Evolutionary conservation across 2,888 invertebrate genomes (phyloP).

Genomic region (Lasioglossum zephyrum): DNA sequence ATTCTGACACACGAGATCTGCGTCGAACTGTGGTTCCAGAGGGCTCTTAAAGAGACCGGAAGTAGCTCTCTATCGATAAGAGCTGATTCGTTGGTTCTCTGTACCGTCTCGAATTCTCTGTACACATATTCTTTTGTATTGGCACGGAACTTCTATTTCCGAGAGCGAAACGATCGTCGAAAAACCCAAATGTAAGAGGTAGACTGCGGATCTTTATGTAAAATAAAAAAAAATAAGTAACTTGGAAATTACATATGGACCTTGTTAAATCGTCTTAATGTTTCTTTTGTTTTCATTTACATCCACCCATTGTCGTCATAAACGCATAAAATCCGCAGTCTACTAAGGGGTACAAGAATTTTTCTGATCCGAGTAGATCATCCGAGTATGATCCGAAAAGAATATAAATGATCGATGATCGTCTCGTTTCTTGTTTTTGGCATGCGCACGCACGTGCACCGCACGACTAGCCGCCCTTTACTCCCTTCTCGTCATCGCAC

Average conservation of each 20-base stretch:
- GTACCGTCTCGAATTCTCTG: neutral
- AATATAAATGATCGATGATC: conserved; percentile 24
- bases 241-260: too few species aligned
- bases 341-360: neutral
- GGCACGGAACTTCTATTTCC: conserved; percentile 56
- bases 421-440: conserved; percentile 44
- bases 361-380: neutral
- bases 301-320: too few species aligned
- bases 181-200: neutral
- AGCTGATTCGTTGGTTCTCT: conserved; percentile 35
- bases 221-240: too few species aligned
- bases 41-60: neutral
- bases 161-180: conserved; percentile 48
- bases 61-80: conserved; percentile 22
- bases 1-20: neutral
- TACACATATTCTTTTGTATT: conserved; percentile 48
- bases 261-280: too few species aligned
- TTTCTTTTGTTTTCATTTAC: too few species aligned
- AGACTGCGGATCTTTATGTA: too few species aligned
- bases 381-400: neutral
- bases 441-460: conserved; percentile 69
- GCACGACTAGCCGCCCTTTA: conserved; percentile 60
- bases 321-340: too few species aligned
- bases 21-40: neutral
- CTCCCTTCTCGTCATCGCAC: conserved; percentile 42